Conservation (phyloP, 2,888 invertebrate species). For the Heteromurus nitidus region DNA sequence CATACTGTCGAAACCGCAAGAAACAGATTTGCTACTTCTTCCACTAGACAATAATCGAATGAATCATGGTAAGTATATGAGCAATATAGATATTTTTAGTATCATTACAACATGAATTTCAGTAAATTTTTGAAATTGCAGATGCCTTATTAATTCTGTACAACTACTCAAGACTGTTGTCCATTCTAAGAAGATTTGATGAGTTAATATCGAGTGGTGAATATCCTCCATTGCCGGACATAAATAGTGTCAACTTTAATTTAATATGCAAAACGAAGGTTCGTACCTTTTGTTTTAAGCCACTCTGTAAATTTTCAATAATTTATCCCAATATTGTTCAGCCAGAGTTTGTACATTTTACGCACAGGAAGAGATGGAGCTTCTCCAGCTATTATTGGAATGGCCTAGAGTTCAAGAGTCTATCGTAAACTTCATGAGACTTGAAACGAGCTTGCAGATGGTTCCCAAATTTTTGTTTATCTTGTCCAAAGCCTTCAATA, state of each 20-base stretch:
- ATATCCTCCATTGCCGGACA: constrained; percentile 11
- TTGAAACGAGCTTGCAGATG: neutral
- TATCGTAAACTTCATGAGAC: constrained; percentile 41
- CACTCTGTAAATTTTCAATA: neutral
- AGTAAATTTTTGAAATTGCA: constrained; percentile 4
- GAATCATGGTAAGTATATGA: constrained; percentile 12
- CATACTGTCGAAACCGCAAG: constrained; percentile 33
- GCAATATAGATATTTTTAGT: neutral
- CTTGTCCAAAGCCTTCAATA: constrained; percentile 58
- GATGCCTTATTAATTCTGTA: constrained; percentile 54
- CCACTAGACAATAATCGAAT: neutral
- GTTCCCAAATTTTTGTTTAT: constrained; percentile 52
- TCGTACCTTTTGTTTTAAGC: neutral
- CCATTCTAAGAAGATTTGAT: constrained; percentile 43
- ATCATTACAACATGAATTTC: no score
- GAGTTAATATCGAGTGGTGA: constrained; percentile 5
- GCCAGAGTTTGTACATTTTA: constrained; percentile 16
- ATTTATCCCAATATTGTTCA: neutral
- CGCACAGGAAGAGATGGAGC: constrained; percentile 62
- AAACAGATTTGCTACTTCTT: constrained; percentile 1
- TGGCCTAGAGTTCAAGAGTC: constrained; percentile 65
- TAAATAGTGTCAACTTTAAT: constrained; percentile 13
- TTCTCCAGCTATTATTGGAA: constrained; percentile 55
- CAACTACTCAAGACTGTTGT: constrained; percentile 47
- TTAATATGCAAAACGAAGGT: constrained; percentile 1